These are phyloP conservation scores for Charanyca ferruginea DNA, from an alignment of 2,888 invertebrate species.

Conservation along the genomic window DNA sequence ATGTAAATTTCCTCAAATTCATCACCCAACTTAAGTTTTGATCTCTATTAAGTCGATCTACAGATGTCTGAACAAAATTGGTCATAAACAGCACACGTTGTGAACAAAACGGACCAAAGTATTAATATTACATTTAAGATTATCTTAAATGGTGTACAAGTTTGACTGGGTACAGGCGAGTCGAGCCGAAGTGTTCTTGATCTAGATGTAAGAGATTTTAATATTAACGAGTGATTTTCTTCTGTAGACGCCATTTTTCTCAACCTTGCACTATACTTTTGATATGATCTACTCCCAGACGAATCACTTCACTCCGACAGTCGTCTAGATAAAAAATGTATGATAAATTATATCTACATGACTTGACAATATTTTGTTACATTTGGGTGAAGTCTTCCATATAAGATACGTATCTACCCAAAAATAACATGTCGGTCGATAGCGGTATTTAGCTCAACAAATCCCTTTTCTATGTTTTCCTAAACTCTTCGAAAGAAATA, in stretches of 20 bases:
- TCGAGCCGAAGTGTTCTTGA: constrained; percentile 71
- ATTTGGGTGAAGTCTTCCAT: constrained; percentile 60
- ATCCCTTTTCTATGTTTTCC: constrained; percentile 32
- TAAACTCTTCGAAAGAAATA: constrained; percentile 15
- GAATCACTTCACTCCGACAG: constrained; percentile 36
- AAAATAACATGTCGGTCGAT: constrained; percentile 31
- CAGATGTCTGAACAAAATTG: constrained; percentile 63
- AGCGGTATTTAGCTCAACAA: constrained; percentile 30
- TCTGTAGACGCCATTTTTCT: constrained; percentile 68
- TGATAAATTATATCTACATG: constrained; percentile 37
- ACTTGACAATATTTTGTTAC: constrained; percentile 52
- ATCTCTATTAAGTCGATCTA: constrained; percentile 35
- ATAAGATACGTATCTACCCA: constrained; percentile 32
- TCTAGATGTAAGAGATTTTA: constrained; percentile 65
- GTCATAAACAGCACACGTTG: constrained; percentile 68
- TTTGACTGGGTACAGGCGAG: constrained; percentile 63
- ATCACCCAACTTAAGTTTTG: constrained; percentile 38
- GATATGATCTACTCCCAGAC: constrained; percentile 56
- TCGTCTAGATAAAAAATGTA: constrained; percentile 43
- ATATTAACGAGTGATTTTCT: constrained; percentile 60
- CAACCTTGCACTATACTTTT: constrained; percentile 55
- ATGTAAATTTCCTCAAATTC: constrained; percentile 41
- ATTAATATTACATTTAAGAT: constrained; percentile 70
- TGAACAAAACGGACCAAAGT: constrained; percentile 80
- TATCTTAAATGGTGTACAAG: constrained; percentile 66